phyloP scores from a whole-genome alignment of 2,113 vertebrate species.

The Oncorhynchus masou region DNA sequence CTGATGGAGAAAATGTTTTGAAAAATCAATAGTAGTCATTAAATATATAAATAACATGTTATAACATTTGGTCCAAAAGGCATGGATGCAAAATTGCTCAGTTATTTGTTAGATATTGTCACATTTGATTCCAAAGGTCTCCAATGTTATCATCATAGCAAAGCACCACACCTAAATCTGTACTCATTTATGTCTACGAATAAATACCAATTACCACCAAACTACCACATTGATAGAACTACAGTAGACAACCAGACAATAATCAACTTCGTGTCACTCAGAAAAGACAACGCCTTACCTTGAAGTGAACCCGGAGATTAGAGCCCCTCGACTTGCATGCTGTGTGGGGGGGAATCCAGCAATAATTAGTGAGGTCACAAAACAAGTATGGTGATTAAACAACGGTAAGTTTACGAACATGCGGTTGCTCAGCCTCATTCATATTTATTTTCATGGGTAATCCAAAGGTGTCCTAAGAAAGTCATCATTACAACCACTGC shows the following conservation, averaged over 20 bases:
- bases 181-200: not conserved
- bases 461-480: constrained; percentile 91
- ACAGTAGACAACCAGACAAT: no score
- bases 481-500: constrained; percentile 78
- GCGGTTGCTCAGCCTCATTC: constrained; percentile 70
- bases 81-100: constrained; percentile 31
- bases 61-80: not conserved
- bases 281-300: constrained; percentile 74
- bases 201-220: not conserved
- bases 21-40: not conserved
- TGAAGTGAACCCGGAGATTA: constrained; percentile 95
- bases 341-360: constrained; percentile 47
- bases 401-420: not conserved
- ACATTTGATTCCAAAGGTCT: constrained; percentile 56
- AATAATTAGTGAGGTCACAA: not conserved
- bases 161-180: constrained; percentile 1
- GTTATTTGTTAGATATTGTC: constrained; percentile 40
- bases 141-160: constrained; percentile 69
- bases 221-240: not conserved
- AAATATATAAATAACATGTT: not conserved
- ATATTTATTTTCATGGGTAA: constrained; percentile 76
- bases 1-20: constrained; percentile 55
- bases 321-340: constrained; percentile 96
- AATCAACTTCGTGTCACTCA: not conserved
- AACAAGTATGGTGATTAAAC: not conserved